Evolutionary conservation across 2,888 invertebrate species (phyloP), one percentile per base, ranked within the genome.

Genomic region (Atethmia centrago): DNA sequence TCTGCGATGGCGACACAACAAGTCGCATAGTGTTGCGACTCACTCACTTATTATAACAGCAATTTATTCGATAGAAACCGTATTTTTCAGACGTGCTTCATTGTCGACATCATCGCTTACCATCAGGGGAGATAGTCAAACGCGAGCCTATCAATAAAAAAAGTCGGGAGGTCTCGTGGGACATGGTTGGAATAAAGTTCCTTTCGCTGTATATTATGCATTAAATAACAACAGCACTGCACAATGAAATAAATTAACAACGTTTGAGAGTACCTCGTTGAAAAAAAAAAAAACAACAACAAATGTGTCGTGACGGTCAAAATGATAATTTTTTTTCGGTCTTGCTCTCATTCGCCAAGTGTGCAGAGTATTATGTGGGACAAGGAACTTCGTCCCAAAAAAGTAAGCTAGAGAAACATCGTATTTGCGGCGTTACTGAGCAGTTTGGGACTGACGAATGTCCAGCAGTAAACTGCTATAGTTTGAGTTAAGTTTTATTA

Each of bases 1-100:
- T 82, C 86, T 83, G 72, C 87, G 82, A 85, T 71, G 88, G 85
- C 83, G 88, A 80, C 85, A 85, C 85, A 80, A 86, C 87, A 77
- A 77, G 77, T 65, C 67, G 69, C 75, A 25, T 83, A 85, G 88
- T 87, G 86, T 80, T 85, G 84, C 12, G 74, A 80, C 70, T 16
- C 53, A 10, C 74, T 73, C 69, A 47, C 71, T 62, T 76, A 71
- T 58, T 36, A 21, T 58, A 51, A 71, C 19, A 58, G 19, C 21
- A 19, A 61, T 55, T 49, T 55, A 14, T 14, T 78, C 71, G 78
- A 61, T 76, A 49, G 4, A 47, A 49, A n/a, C 21, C 0, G 25
- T 14, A 5, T 40, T 49, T 45, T 69, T 0, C 31, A 40, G 10
- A 49, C n/a, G 0, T 64, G n/a, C 10, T 51, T n/a, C n/a, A 31